Evolutionary conservation across 2,888 invertebrate species (phyloP).

Genomic region (Orchesellides sinensis): DNA sequence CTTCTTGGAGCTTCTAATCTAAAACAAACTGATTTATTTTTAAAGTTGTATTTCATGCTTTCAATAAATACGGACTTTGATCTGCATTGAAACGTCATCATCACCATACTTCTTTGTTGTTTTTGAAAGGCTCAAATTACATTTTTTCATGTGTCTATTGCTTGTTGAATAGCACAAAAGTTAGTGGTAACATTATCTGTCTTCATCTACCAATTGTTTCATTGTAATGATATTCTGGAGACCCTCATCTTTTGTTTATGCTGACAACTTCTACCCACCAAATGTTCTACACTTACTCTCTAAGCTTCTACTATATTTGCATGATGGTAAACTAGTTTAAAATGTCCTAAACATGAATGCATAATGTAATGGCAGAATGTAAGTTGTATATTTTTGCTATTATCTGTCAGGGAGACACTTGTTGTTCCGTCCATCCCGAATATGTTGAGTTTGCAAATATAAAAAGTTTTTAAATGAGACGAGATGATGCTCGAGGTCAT

Average conservation of each 20-base stretch:
- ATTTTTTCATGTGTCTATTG: no score
- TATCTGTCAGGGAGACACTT: slow-evolving; percentile 1
- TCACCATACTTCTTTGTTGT: no score
- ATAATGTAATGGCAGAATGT: no score
- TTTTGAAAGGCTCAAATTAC: no score
- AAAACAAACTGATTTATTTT: no score
- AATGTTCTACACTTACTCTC: neutral
- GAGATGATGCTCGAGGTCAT: slow-evolving; percentile 57
- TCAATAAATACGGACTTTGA: no score
- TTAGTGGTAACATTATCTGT: slow-evolving; percentile 20
- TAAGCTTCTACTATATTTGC: neutral
- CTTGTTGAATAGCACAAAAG: no score
- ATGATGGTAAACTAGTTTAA: neutral
- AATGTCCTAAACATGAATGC: neutral
- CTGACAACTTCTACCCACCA: slow-evolving; percentile 2
- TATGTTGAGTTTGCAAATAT: slow-evolving; percentile 35
- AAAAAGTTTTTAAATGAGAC: slow-evolving; percentile 48
- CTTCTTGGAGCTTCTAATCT: no score
- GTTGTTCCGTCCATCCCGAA: neutral
- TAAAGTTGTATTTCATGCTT: no score
- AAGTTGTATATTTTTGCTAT: neutral
- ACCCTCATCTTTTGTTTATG: neutral
- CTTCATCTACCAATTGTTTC: neutral
- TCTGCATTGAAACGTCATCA: no score
- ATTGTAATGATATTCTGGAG: slow-evolving; percentile 25